Percentiles rank a stretch among this genome's conserved stretches.
Evolutionary conservation across 2,113 vertebrate genomes (phyloP).

Genomic region (Semnornis frantzii): DNA sequence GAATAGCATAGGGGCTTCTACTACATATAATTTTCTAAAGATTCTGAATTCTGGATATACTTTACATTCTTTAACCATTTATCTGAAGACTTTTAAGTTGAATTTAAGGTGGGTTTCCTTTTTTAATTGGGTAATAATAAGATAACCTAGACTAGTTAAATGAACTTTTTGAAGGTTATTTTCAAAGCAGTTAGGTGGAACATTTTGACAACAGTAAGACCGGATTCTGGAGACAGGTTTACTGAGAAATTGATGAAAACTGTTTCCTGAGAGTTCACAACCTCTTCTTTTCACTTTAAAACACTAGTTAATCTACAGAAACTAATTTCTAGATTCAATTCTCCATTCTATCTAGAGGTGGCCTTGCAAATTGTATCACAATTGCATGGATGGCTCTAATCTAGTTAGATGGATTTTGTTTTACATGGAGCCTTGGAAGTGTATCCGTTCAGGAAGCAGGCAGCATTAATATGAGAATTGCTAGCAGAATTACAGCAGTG

Average conservation of each 20-base stretch:
- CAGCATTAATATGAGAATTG: slow-evolving; percentile 26
- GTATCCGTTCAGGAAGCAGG: background rate
- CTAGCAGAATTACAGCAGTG: slow-evolving; percentile 36
- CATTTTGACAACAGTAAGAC: background rate
- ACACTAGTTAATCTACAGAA: background rate
- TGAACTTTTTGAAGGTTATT: background rate
- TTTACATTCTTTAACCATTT: background rate
- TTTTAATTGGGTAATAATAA: background rate
- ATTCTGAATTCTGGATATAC: background rate
- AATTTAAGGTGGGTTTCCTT: too few species aligned
- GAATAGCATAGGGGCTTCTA: background rate
- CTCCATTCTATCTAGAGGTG: background rate
- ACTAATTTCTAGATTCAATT: background rate
- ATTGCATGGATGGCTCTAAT: background rate
- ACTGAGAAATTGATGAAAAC: background rate
- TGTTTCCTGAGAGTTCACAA: background rate
- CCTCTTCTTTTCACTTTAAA: background rate
- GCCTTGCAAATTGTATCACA: background rate
- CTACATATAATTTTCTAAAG: background rate
- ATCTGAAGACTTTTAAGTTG: background rate
- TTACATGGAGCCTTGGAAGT: background rate
- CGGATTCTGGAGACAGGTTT: background rate
- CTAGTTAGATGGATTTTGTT: background rate
- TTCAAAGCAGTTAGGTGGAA: background rate
- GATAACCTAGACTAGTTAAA: background rate